phyloP scores from a whole-genome alignment of 1,140 invertebrate species.

The Trinorchestia longiramus region DNA sequence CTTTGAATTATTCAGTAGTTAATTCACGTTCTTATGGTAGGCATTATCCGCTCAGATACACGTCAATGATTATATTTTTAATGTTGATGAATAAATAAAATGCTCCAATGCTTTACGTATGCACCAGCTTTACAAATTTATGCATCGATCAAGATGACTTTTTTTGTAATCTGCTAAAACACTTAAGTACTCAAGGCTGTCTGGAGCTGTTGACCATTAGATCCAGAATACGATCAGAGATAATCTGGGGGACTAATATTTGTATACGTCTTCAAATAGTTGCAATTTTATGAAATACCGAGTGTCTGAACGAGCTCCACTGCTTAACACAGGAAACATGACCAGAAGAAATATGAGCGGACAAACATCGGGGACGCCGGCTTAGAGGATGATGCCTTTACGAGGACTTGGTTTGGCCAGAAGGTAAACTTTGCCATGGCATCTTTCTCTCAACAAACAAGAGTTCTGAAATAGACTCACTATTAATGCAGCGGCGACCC shows the following conservation, averaged over 20 bases:
- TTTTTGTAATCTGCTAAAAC: too few species aligned
- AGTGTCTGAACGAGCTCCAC: not conserved
- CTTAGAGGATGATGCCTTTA: not conserved
- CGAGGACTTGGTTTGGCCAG: conserved; percentile 22
- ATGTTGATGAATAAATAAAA: too few species aligned
- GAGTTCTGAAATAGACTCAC: not conserved
- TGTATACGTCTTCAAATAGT: not conserved
- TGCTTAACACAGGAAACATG: not conserved
- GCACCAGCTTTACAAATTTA: too few species aligned
- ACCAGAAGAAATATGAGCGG: not conserved
- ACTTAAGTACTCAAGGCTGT: too few species aligned
- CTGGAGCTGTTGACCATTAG: too few species aligned
- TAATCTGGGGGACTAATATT: not conserved
- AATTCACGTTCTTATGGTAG: too few species aligned
- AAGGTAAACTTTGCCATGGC: not conserved
- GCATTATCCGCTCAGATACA: too few species aligned
- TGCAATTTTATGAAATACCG: not conserved
- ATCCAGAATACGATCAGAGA: not conserved
- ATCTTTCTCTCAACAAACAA: conserved; percentile 14
- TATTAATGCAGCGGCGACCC: not conserved
- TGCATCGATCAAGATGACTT: too few species aligned
- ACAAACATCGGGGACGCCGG: not conserved
- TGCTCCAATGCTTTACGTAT: too few species aligned
- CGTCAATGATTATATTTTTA: too few species aligned
- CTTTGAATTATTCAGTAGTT: too few species aligned